A percentile compares a stretch with the other conserved stretches of the same genome.
Conservation (phyloP, 1,140 invertebrate genomes). For the Brachionus asplanchnoidis region DNA sequence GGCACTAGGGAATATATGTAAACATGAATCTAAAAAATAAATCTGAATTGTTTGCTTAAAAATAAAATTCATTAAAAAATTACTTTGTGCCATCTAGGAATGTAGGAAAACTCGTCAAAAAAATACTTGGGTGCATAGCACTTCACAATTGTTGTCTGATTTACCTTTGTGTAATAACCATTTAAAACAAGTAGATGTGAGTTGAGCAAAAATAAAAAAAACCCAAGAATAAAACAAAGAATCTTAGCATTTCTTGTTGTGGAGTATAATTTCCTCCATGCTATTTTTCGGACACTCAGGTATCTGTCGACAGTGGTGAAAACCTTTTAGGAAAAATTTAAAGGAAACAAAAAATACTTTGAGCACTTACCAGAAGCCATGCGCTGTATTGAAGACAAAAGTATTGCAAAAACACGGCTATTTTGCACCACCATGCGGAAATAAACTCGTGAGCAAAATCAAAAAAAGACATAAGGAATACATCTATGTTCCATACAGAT, state of each 20-base stretch:
- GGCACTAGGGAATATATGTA: background rate
- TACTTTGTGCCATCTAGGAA: background rate
- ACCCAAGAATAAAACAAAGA: background rate
- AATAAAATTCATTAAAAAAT: background rate
- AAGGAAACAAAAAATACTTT: background rate
- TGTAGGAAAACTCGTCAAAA: background rate
- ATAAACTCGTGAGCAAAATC: background rate
- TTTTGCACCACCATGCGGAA: background rate
- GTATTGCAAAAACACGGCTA: background rate
- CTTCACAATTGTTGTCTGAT: background rate
- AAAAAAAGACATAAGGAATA: background rate
- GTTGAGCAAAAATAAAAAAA: background rate
- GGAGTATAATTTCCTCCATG: background rate
- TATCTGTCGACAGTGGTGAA: background rate
- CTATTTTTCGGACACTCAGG: background rate
- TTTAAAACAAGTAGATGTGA: background rate
- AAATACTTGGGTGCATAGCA: background rate
- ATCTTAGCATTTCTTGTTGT: background rate
- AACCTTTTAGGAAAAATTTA: background rate
- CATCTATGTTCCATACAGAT: background rate
- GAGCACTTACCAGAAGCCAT: background rate
- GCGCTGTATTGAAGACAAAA: constrained; percentile 12
- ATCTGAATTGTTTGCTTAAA: background rate
- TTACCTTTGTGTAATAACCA: background rate
- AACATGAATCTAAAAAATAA: background rate